Evolutionary conservation across 1,140 invertebrate genomes (phyloP).

Genomic region (Hypsibius dujardini): DNA sequence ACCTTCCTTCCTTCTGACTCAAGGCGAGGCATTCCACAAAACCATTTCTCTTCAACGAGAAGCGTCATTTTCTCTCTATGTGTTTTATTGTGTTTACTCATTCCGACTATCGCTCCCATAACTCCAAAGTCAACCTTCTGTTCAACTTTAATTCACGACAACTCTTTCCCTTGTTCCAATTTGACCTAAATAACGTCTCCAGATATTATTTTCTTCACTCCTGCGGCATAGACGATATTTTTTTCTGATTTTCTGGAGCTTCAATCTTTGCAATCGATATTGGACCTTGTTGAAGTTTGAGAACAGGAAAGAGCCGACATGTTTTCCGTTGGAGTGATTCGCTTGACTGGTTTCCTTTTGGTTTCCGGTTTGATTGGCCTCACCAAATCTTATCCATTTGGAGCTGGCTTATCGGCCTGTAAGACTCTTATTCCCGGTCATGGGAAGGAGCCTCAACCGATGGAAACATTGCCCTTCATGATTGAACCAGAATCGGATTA

Average conservation of each 20-base stretch:
- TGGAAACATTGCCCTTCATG: constrained; percentile 9
- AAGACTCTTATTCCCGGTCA: not conserved
- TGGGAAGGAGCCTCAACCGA: not conserved
- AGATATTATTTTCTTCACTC: not conserved
- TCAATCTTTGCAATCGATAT: too few relatives aligned
- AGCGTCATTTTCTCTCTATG: too few relatives aligned
- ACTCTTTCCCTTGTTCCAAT: not conserved
- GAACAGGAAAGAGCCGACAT: not conserved
- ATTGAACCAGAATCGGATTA: not conserved
- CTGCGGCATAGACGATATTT: not conserved
- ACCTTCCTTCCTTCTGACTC: not conserved
- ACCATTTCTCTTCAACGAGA: too few relatives aligned
- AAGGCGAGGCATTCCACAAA: not conserved
- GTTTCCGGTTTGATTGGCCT: not conserved
- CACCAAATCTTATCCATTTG: not conserved
- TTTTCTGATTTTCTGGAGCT: not conserved
- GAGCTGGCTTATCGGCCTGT: not conserved
- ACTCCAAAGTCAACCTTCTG: too few relatives aligned
- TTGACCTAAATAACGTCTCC: not conserved
- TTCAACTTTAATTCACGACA: not conserved
- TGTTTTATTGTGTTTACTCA: too few relatives aligned
- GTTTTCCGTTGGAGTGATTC: not conserved
- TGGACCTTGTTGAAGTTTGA: not conserved
- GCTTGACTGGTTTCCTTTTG: not conserved
- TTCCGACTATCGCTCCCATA: too few relatives aligned